Percentiles rank a stretch among this genome's conserved stretches.
These are phyloP conservation scores for Harlomillsia oculata DNA, from an alignment of 1,140 invertebrate genomes.

Conservation along the genomic window DNA sequence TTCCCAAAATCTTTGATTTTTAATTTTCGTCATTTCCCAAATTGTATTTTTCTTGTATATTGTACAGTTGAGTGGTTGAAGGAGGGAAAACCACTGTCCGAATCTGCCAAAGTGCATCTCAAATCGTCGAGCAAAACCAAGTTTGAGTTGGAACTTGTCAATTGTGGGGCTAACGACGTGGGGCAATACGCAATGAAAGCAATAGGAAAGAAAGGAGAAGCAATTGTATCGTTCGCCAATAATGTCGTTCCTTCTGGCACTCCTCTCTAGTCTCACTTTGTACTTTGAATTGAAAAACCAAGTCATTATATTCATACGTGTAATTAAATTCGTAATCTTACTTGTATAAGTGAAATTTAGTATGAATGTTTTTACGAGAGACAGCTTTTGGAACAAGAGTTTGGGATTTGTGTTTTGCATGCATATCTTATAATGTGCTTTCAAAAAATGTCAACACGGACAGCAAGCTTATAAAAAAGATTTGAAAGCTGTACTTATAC, in stretches of 20 bases:
- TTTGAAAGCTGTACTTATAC: too few relatives aligned
- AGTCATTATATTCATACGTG: too few relatives aligned
- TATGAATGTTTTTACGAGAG: too few relatives aligned
- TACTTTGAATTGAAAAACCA: too few relatives aligned
- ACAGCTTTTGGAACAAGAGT: too few relatives aligned
- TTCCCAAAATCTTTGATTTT: neutral
- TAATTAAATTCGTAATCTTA: too few relatives aligned
- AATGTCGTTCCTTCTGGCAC: constrained; percentile 51
- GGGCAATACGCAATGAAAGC: constrained; percentile 83
- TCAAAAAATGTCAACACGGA: too few relatives aligned
- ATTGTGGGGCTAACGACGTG: constrained; percentile 65
- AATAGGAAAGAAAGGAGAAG: constrained; percentile 72
- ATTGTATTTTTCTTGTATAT: neutral
- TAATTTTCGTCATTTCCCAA: neutral
- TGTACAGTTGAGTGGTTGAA: constrained; percentile 67
- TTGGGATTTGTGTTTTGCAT: too few relatives aligned
- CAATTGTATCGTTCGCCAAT: constrained; percentile 69
- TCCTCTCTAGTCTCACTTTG: constrained; percentile 6
- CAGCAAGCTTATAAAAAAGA: too few relatives aligned
- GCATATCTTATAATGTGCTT: too few relatives aligned
- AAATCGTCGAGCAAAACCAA: constrained; percentile 54
- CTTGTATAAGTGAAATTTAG: too few relatives aligned
- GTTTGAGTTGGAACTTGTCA: constrained; percentile 61
- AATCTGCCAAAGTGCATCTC: constrained; percentile 65
- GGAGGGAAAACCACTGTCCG: constrained; percentile 74